A percentile compares a stretch with the other conserved stretches of the same genome.
Evolutionary conservation across 2,113 vertebrate genomes (phyloP).

Genomic region (Hucho hucho): DNA sequence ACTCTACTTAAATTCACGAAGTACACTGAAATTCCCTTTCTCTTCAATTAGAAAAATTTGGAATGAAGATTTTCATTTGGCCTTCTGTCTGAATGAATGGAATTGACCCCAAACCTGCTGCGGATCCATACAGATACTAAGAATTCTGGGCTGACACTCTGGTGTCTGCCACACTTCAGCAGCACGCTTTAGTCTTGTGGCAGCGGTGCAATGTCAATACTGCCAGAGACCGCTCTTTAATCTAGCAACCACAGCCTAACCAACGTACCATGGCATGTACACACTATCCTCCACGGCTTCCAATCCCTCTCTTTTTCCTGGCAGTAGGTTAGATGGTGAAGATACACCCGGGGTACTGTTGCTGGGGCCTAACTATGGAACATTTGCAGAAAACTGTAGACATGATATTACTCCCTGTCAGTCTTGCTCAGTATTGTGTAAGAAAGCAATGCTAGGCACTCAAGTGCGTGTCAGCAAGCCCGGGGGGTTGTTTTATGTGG

Average conservation of each 20-base stretch:
- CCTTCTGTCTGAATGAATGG: too few species aligned
- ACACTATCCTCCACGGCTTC: not conserved
- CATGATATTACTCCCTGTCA: not conserved
- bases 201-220: not conserved
- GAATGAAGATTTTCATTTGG: too few species aligned
- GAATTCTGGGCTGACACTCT: not conserved
- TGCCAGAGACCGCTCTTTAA: not conserved
- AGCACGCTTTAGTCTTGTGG: not conserved
- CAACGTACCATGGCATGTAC: not conserved
- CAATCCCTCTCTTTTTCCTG: not conserved
- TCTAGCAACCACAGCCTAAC: not conserved
- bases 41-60: too few species aligned
- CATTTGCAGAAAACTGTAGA: not conserved
- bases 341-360: not conserved
- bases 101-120: too few species aligned
- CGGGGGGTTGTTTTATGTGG: constrained; percentile 45
- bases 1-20: too few species aligned
- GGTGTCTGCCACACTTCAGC: not conserved
- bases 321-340: not conserved
- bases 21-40: too few species aligned
- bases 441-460: not conserved
- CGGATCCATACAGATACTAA: not conserved
- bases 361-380: not conserved
- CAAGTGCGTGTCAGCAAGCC: not conserved
- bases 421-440: not conserved